These are phyloP conservation scores for Erebia palarica DNA, from an alignment of 2,888 invertebrate genomes.

Conservation along the genomic window DNA sequence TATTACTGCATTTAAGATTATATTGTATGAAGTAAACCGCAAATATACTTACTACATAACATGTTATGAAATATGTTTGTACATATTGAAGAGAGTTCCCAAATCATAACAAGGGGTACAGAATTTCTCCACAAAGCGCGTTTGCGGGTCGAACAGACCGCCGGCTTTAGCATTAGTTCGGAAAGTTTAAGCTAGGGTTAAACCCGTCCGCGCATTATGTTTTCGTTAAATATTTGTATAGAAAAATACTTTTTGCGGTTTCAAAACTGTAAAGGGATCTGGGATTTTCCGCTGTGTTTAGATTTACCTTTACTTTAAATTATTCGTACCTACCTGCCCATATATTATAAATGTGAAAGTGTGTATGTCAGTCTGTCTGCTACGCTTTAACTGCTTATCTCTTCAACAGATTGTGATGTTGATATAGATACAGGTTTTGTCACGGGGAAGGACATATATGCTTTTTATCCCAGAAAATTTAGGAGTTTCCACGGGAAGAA, in stretches of 20 bases:
- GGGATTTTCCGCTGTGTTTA: conserved; percentile 28
- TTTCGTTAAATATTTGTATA: conserved; percentile 54
- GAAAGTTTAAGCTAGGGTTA: conserved; percentile 61
- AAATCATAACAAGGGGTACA: conserved; percentile 59
- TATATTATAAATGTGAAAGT: too few relatives aligned
- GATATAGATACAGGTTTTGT: too few relatives aligned
- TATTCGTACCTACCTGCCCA: neutral
- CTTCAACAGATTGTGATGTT: too few relatives aligned
- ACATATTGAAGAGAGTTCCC: conserved; percentile 44
- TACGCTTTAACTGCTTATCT: too few relatives aligned
- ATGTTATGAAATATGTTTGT: conserved; percentile 17
- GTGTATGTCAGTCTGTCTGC: too few relatives aligned
- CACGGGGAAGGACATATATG: too few relatives aligned
- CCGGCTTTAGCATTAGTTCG: conserved; percentile 58
- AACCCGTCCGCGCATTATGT: conserved; percentile 56
- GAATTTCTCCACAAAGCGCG: conserved; percentile 58
- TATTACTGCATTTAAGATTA: too few relatives aligned
- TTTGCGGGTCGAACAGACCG: conserved; percentile 57
- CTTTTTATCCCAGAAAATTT: too few relatives aligned
- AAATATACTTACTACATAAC: neutral
- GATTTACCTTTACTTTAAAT: conserved; percentile 10
- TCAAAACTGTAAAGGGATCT: conserved; percentile 30
- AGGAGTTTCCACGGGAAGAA: too few relatives aligned
- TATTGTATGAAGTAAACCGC: conserved; percentile 14
- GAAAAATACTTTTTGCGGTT: conserved; percentile 56